Percentiles rank a stretch among this genome's conserved stretches.
phyloP scores from a whole-genome alignment of 2,113 vertebrate species.

The Callipepla californica region DNA sequence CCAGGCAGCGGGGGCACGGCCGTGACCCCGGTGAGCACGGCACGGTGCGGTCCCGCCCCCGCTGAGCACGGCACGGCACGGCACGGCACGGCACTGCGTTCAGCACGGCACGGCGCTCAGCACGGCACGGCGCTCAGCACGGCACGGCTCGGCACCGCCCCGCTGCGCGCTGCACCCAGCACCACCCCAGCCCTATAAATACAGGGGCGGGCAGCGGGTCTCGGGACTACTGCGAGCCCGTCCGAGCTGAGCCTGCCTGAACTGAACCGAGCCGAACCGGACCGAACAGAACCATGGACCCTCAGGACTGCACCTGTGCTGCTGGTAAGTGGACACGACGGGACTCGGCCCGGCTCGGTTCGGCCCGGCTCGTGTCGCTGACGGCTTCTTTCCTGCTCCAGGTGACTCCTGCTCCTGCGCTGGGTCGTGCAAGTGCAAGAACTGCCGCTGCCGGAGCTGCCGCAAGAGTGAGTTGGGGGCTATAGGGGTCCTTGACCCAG shows the following conservation, averaged over 20 bases:
- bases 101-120: not conserved
- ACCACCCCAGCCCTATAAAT: slow-evolving; percentile 31
- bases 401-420: slow-evolving; percentile 86
- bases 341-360: not conserved
- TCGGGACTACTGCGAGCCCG: rapidly evolving
- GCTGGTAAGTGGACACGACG: not conserved
- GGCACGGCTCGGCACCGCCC: not conserved
- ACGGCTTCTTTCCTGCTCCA: slow-evolving; percentile 34
- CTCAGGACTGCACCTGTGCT: slow-evolving; percentile 63
- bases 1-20: too few species aligned
- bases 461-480: slow-evolving; percentile 71
- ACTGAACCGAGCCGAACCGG: rapidly evolving
- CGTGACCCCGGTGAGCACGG: not conserved
- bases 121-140: not conserved
- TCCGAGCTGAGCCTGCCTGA: rapidly evolving
- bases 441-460: slow-evolving; percentile 86
- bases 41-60: not conserved
- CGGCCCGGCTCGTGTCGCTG: not conserved
- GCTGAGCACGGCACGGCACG: not conserved
- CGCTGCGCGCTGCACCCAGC: slow-evolving; percentile 41
- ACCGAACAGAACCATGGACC: not conserved
- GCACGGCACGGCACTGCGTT: not conserved
- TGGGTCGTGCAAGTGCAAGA: slow-evolving; percentile 82
- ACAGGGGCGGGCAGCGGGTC: rapidly evolving
- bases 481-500: not conserved